Evolutionary conservation across 1,140 invertebrate genomes (phyloP), one percentile per base, ranked within the genome.

Genomic region (Drosophila repletoides): DNA sequence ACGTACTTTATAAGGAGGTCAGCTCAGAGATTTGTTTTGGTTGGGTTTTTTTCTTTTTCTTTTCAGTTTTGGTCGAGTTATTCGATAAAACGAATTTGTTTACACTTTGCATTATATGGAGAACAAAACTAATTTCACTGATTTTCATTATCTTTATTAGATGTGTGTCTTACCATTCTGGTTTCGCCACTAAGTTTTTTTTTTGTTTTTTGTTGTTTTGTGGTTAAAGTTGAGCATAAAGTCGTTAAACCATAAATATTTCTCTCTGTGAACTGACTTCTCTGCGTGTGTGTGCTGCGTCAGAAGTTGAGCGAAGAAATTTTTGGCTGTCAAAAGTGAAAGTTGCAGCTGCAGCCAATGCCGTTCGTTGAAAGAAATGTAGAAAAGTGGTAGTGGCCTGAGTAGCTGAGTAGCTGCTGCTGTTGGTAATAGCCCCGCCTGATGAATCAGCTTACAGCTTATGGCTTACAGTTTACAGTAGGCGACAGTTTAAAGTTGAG

Each of bases 281-380:
- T 28, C 43, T 38, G 15, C 29, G 5, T 28, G n/a, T 45, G 2
- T 45, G n/a, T 15, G 14, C 4, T 10, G 45, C 2, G 48, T 83
- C 77, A 83, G 80, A 83, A 83, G 79, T 68, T 84, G 70, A 83
- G 61, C 79, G 79, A 83, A n/a, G 79, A 83, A 83, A 83, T 83
- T 83, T 83, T 83, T 68, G 75, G 68, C 80, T 86, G 80, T 72
- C 80, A 86, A 86, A 86, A 86, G 80, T 86, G 80, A 86, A 86
- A 86, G 80, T 86, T 74, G 80, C 80, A 76, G 81, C 80, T 86
- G 80, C 71, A 60, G 55, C 71, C 75, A 46, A 70, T 63, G 79
- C 79, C 70, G 76, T 84, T 83, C 70, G 76, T 84, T 83, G 79
- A 77, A 83, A 74, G 74, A 77, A 84, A 83, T 59, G 70, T 86